Base-by-base conservation (phyloP, 2,113 vertebrate species). In the Coreoperca whiteheadi region DNA sequence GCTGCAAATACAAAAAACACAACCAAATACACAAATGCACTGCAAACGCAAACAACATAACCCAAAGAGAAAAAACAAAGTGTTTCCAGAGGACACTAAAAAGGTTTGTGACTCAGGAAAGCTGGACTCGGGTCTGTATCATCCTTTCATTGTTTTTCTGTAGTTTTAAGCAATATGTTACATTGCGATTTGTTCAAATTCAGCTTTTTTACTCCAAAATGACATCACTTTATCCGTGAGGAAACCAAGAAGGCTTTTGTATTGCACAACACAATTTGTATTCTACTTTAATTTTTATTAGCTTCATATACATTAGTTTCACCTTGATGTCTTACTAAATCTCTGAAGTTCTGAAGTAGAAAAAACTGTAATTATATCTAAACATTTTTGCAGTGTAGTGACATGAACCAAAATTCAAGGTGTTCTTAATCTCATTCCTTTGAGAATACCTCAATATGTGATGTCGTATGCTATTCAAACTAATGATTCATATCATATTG, bases 401-500 rank as follows among this genome's bases (percentile, higher is more conserved):
- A 68, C 66, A 25, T 39, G 10, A 73, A 15, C 15, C 20, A 4
- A 59, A 59, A 68, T 70, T 64, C 50, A 56, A 61, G 32, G n/a
- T 80, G 51, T 50, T 57, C 34, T 37, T n/a, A 28, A 39, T 66
- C 6, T 51, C 43, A 30, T 37, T 81, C 57, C 56, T 79, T 37
- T 64, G 28, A 34, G 51, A 80, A 25, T 3, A 60, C 16, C 28
- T 79, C 9, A 71, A 60, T 70, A 73, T 43, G 10, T 28, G 34
- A 57, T 53, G 65, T 61, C 28, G 25, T 15, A 23, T 37, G 53
- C 30, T 61, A 9, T 67, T 28, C 34, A 69, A 66, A 69, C 53
- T 51, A 73, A 57, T 34, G 73, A 82, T 50, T 88, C 67, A 20
- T 43, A 75, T 70, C 57, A 51, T 72, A 78, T 57, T 51, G 69